These are phyloP conservation scores for Philaethria dido DNA, from an alignment of 2,888 invertebrate genomes.

Conservation along the genomic window DNA sequence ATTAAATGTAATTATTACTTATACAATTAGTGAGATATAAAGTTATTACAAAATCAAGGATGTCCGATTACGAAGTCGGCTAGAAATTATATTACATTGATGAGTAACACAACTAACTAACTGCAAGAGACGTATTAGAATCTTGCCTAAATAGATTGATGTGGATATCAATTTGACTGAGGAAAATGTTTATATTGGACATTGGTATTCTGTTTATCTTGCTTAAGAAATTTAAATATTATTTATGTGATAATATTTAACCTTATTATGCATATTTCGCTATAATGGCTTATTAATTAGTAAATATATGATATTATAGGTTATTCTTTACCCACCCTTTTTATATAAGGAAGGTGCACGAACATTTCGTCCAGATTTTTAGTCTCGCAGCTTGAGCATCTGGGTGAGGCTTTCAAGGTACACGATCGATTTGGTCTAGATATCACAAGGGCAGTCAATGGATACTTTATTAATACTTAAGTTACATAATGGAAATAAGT, in stretches of 20 bases:
- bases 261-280: no score
- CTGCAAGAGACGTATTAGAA: no score
- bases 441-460: slow-evolving; percentile 36
- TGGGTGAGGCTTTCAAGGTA: slow-evolving; percentile 42
- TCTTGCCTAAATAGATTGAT: no score
- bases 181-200: no score
- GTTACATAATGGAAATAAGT: slow-evolving; percentile 28
- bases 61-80: slow-evolving; percentile 16
- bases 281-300: no score
- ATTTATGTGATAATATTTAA: no score
- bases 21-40: slow-evolving; percentile 10
- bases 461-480: slow-evolving; percentile 27
- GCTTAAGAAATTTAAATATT: no score
- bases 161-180: no score
- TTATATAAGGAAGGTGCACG: background rate
- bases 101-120: background rate
- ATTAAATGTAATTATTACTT: slow-evolving; percentile 7
- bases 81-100: slow-evolving; percentile 4
- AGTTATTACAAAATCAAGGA: slow-evolving; percentile 28
- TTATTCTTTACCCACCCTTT: background rate
- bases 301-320: no score
- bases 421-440: slow-evolving; percentile 37
- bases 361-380: slow-evolving; percentile 10
- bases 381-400: slow-evolving; percentile 37
- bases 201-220: no score